A percentile compares a stretch with the other conserved stretches of the same genome.
These are phyloP conservation scores for Sarcophilus harrisii DNA, from an alignment of 2,797 vertebrate species.

Conservation along the genomic window DNA sequence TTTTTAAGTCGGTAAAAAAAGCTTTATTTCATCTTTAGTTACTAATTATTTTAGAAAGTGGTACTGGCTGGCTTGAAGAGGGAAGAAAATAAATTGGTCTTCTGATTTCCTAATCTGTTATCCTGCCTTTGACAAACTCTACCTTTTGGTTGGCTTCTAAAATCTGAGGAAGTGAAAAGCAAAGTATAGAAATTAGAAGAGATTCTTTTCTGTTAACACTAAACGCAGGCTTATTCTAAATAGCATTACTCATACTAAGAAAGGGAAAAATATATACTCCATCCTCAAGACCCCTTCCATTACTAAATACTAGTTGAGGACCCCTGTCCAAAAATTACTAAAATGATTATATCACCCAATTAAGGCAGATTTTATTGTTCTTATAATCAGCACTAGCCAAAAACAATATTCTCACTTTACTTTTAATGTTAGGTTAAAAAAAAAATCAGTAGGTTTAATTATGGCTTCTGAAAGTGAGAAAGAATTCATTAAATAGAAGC, in stretches of 20 bases:
- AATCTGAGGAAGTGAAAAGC: not conserved
- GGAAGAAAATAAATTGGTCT: not conserved
- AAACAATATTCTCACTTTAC: slow-evolving; percentile 9
- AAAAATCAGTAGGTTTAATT: slow-evolving; percentile 27
- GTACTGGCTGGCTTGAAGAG: not conserved
- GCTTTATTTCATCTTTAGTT: not conserved
- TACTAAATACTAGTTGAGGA: slow-evolving; percentile 9
- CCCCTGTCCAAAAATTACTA: not conserved
- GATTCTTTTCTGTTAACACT: not conserved
- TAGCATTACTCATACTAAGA: not conserved
- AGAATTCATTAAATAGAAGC: slow-evolving; percentile 37
- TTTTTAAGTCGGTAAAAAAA: not conserved
- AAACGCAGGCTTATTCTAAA: not conserved
- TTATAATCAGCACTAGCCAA: not conserved
- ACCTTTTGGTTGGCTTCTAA: not conserved
- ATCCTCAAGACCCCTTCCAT: not conserved
- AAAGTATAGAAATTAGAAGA: not conserved
- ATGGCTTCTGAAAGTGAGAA: slow-evolving; percentile 34
- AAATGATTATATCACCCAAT: not conserved
- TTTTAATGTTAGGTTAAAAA: slow-evolving; percentile 31
- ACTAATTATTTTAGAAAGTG: not conserved
- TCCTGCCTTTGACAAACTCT: not conserved
- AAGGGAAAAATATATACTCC: not conserved
- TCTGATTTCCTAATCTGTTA: not conserved
- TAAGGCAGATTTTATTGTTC: not conserved